phyloP scores from a whole-genome alignment of 2,113 vertebrate genomes.

The Potamarius usumacintae region DNA sequence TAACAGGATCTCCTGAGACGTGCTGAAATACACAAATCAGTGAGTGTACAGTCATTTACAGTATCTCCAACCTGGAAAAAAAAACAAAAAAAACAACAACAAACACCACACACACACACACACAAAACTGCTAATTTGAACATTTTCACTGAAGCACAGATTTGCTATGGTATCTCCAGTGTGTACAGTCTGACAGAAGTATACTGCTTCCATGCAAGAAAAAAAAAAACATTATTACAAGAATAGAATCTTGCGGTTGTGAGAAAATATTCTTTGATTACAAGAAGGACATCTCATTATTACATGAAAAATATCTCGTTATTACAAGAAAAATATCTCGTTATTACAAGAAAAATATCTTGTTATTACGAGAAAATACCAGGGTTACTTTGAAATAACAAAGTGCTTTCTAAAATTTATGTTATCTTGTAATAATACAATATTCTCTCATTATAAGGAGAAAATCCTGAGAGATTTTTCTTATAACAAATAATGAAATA shows the following conservation, averaged over 20 bases:
- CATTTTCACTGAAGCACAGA: neutral
- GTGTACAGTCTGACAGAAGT: neutral
- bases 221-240: neutral
- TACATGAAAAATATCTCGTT: neutral
- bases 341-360: neutral
- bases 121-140: neutral
- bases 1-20: conserved; percentile 88
- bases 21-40: conserved; percentile 67
- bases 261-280: neutral
- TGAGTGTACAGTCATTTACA: neutral
- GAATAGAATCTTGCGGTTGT: neutral
- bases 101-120: no score
- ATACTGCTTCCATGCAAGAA: neutral
- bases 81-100: no score
- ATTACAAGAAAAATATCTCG: neutral
- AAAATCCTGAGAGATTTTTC: neutral
- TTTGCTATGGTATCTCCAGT: neutral
- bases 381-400: neutral
- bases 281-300: neutral
- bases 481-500: neutral
- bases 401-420: neutral
- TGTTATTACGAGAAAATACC: neutral
- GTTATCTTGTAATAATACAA: neutral
- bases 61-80: neutral
- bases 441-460: neutral